Conservation (phyloP, 2,888 invertebrate species). For the Disparrhopalites patrizii region DNA sequence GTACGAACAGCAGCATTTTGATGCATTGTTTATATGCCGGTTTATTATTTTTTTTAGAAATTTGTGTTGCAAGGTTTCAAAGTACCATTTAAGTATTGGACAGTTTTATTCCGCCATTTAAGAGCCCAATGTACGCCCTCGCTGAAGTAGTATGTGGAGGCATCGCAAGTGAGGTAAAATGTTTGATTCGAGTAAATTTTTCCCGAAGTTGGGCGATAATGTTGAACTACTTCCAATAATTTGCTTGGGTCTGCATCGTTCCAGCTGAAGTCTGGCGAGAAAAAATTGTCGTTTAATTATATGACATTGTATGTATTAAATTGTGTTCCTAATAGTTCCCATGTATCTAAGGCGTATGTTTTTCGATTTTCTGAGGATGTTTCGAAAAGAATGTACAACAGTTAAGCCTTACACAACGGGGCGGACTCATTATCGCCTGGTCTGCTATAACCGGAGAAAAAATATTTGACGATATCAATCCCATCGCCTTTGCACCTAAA, state of each 20-base stretch:
- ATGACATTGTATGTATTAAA: too few species aligned
- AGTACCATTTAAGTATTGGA: slow-evolving; percentile 29
- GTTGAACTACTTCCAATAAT: slow-evolving; percentile 32
- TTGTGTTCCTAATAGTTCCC: too few species aligned
- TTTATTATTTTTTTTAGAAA: too few species aligned
- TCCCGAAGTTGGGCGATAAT: neutral
- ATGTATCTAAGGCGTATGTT: too few species aligned
- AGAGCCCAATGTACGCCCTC: slow-evolving; percentile 44
- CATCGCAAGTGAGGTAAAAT: slow-evolving; percentile 34
- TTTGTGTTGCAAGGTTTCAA: neutral
- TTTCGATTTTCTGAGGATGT: too few species aligned
- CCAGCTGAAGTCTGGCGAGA: slow-evolving; percentile 38
- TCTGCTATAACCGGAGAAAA: slow-evolving; percentile 33
- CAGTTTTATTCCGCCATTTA: slow-evolving; percentile 31
- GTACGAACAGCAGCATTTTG: too few species aligned
- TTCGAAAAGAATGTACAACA: too few species aligned
- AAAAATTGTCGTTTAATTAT: too few species aligned
- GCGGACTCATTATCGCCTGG: slow-evolving; percentile 21
- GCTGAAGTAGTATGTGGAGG: slow-evolving; percentile 39
- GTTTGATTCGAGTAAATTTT: slow-evolving; percentile 37
- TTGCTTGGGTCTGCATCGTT: slow-evolving; percentile 34
- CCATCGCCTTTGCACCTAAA: slow-evolving; percentile 46
- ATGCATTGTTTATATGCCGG: too few species aligned
- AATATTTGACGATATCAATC: slow-evolving; percentile 40
- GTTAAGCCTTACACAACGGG: slow-evolving; percentile 37